phyloP scores from a whole-genome alignment of 2,888 invertebrate species.

The Cistogaster globosa region DNA sequence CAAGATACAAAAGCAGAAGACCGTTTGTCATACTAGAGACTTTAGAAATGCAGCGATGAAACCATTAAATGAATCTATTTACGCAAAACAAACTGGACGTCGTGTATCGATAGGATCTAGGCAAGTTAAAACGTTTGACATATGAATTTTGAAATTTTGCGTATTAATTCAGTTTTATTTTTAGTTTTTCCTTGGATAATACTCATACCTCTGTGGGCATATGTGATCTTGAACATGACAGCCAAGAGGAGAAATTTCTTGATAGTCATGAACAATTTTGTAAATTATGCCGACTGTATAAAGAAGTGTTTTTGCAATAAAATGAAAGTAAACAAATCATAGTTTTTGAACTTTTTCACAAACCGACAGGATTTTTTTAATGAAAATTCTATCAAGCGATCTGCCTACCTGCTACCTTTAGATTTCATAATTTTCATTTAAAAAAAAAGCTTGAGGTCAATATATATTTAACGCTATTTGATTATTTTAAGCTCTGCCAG shows the following conservation, averaged over 20 bases:
- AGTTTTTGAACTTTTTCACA: too few species aligned
- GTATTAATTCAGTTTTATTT: slow-evolving; percentile 9
- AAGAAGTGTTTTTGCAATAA: slow-evolving; percentile 57
- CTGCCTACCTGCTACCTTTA: too few species aligned
- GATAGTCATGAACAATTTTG: slow-evolving; percentile 51
- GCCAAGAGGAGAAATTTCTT: background rate
- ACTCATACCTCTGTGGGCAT: slow-evolving; percentile 54
- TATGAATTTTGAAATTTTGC: background rate
- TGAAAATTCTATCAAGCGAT: too few species aligned
- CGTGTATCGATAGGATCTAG: slow-evolving; percentile 55
- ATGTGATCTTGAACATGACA: slow-evolving; percentile 53
- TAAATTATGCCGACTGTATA: slow-evolving; percentile 62
- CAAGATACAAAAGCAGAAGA: slow-evolving; percentile 76
- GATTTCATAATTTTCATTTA: background rate
- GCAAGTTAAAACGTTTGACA: slow-evolving; percentile 8
- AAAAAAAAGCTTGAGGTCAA: background rate
- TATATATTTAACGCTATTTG: background rate
- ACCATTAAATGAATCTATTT: slow-evolving; percentile 5
- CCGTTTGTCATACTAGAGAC: slow-evolving; percentile 78
- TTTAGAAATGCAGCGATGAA: slow-evolving; percentile 9
- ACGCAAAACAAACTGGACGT: slow-evolving; percentile 18
- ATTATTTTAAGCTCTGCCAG: background rate
- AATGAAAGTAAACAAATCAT: background rate
- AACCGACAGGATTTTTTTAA: too few species aligned
- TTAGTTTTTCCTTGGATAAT: slow-evolving; percentile 50